phyloP scores from a whole-genome alignment of 1,140 invertebrate genomes.

The Idris sp. region DNA sequence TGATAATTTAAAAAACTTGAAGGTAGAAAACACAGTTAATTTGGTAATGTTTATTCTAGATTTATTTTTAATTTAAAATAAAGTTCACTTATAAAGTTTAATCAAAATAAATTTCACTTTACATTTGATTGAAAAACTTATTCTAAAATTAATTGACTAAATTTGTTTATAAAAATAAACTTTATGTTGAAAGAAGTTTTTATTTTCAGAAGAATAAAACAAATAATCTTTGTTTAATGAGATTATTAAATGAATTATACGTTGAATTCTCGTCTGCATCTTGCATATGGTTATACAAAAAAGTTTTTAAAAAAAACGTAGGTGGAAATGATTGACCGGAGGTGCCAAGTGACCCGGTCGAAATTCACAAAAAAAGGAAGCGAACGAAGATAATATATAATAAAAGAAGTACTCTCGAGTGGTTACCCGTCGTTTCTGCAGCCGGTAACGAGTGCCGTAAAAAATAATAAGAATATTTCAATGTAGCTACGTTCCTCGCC shows the following conservation, averaged over 20 bases:
- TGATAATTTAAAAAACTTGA: constrained; percentile 18
- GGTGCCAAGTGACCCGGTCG: constrained; percentile 54
- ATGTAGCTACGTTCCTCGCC: constrained; percentile 52
- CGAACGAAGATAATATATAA: constrained; percentile 52
- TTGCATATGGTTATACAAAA: background rate
- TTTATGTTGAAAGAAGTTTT: too few species aligned
- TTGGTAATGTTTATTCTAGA: too few species aligned
- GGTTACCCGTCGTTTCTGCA: constrained; percentile 61
- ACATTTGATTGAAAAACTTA: too few species aligned
- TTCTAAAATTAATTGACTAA: too few species aligned
- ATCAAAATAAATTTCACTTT: too few species aligned
- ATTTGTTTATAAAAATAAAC: too few species aligned
- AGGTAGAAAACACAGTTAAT: too few species aligned
- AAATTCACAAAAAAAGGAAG: constrained; percentile 48
- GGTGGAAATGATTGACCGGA: constrained; percentile 45
- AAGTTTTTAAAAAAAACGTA: constrained; percentile 37
- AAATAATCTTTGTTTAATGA: constrained; percentile 20
- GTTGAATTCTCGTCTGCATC: background rate
- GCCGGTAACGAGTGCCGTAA: constrained; percentile 62
- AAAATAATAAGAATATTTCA: constrained; percentile 65
- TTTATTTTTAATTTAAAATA: too few species aligned
- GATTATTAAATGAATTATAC: constrained; percentile 20
- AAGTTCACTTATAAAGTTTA: too few species aligned
- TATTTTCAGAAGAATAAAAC: too few species aligned
- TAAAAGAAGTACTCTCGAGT: constrained; percentile 45